These are phyloP conservation scores for Cylas formicarius DNA, from an alignment of 1,140 invertebrate genomes.

Conservation along the genomic window DNA sequence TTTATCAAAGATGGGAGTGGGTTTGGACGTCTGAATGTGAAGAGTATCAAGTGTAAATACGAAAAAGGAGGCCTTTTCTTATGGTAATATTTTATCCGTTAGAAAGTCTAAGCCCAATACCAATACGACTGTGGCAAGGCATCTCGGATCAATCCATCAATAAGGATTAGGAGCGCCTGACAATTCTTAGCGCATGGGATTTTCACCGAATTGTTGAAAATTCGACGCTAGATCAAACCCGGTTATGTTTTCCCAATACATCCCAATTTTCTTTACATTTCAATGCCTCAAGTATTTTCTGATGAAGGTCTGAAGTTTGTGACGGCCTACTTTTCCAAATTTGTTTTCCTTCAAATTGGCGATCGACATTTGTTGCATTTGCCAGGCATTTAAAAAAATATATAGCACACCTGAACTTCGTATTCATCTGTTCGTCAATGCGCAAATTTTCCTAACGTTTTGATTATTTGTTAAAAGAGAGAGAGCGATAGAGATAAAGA, in stretches of 20 bases:
- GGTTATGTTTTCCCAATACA: neutral
- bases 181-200: constrained; percentile 15
- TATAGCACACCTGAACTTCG: no score
- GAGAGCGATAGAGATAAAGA: no score
- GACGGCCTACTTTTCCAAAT: no score
- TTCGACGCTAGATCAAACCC: neutral
- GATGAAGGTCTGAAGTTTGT: no score
- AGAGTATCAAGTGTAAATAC: constrained; percentile 10
- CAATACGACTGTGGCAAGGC: neutral
- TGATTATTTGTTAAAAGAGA: no score
- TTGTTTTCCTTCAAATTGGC: no score
- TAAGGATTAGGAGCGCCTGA: constrained; percentile 15
- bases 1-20: constrained; percentile 6
- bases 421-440: no score
- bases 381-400: no score
- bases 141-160: constrained; percentile 14
- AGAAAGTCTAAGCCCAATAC: constrained; percentile 3
- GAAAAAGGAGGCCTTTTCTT: constrained; percentile 3
- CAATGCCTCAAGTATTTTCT: neutral
- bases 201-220: constrained; percentile 15
- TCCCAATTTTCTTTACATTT: neutral
- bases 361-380: no score
- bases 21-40: constrained; percentile 5
- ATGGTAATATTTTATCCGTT: constrained; percentile 3
- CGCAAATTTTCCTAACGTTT: no score